Evolutionary conservation across 2,888 invertebrate species (phyloP), one percentile per base, ranked within the genome.

Genomic region (Diabrotica balteata): DNA sequence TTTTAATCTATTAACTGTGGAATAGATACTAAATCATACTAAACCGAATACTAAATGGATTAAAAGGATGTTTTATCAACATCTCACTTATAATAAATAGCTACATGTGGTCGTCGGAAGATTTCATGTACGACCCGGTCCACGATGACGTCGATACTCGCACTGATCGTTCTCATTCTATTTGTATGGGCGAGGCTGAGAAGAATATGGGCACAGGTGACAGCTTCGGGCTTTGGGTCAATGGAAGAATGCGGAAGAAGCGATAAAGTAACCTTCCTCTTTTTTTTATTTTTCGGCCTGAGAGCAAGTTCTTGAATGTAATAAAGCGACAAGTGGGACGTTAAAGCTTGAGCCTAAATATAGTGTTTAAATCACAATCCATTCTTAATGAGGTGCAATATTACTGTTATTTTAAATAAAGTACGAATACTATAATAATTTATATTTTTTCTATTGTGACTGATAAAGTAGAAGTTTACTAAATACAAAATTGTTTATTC

Each of bases 161-260:
- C 43, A 62, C 46, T 57, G 63, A 45, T 58, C 59, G 66, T 62
- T 55, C 65, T 57, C 54, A 52, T 57, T 57, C 55, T 11, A 57
- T 57, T 10, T 4, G 47, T 59, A 70, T 73, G 77, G 77, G 77
- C 75, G 75, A 75, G 75, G 76, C 76, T 52, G 59, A 59, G 61
- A 58, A 63, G 67, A 70, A 70, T 75, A 75, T 71, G 74, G 74
- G 74, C 69, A 77, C 78, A 78, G 78, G 78, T 78, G 77, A 75
- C 68, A 59, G 71, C 78, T 73, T 45, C 63, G 46, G 73, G 78
- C 77, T 73, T 65, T 78, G 75, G 78, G 77, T 71, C 76, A 74
- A 45, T 57, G 32, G 55, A 68, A 66, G 78, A 77, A 77, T 78
- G 77, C 78, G 78, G 77, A 77, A 78, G 72, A 70, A 58, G 44